Percentiles rank a stretch among this genome's conserved stretches.
phyloP scores from a whole-genome alignment of 2,888 invertebrate species.

The Eristalis tenax region DNA sequence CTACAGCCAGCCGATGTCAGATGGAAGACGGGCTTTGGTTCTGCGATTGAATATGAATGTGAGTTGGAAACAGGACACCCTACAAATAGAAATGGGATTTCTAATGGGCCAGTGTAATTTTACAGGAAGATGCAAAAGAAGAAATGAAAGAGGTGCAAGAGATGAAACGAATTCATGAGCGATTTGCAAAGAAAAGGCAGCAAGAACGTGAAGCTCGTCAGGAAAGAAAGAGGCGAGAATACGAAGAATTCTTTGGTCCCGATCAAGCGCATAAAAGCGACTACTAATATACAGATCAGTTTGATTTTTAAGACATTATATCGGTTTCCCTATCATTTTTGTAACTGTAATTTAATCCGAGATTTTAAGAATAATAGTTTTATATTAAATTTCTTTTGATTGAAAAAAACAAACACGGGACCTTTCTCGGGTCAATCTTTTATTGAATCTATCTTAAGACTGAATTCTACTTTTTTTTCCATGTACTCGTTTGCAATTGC shows the following conservation, averaged over 20 bases:
- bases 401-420: too few relatives aligned
- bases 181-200: constrained; percentile 87
- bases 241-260: constrained; percentile 78
- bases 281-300: not conserved
- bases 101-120: constrained; percentile 44
- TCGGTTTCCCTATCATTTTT: too few relatives aligned
- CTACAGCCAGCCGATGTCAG: constrained; percentile 97
- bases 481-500: too few relatives aligned
- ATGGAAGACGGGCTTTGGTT: constrained; percentile 91
- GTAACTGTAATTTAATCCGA: too few relatives aligned
- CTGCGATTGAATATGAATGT: constrained; percentile 94
- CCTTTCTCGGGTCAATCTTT: too few relatives aligned
- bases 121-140: constrained; percentile 94
- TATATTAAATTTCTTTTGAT: too few relatives aligned
- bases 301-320: not conserved
- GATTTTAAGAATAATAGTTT: too few relatives aligned
- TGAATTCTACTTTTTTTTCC: too few relatives aligned
- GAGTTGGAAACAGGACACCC: constrained; percentile 74
- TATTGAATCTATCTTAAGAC: too few relatives aligned
- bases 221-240: constrained; percentile 76
- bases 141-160: constrained; percentile 96
- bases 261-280: not conserved
- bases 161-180: constrained; percentile 93
- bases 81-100: not conserved
- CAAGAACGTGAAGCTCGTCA: constrained; percentile 78